Base-by-base conservation (phyloP, 2,113 vertebrate genomes). In the Aptenodytes forsteri region DNA sequence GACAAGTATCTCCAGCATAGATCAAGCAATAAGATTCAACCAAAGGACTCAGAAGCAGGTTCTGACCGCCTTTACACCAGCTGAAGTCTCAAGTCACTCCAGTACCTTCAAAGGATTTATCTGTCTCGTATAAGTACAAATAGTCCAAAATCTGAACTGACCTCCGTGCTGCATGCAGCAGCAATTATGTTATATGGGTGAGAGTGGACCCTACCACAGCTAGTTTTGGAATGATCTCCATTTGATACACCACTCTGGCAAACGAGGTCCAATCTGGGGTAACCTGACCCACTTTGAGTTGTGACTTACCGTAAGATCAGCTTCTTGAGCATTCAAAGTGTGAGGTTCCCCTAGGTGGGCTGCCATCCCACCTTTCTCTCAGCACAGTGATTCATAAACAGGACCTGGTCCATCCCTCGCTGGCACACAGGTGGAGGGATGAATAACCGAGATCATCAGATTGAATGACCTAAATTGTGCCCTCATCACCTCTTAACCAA, bases 1-100 rank as follows among this genome's bases (percentile, higher is more conserved):
- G 36, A 56, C 85, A 70, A 75, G 49, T 87, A 80, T 89, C 91
- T 93, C 80, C 89, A 80, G 77, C 87, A 86, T 8, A 85, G 81
- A 85, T 76, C 87, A 94, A 95, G 49, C 52, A 62, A 25, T 77
- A 42, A 82, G 49, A 66, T 84, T 83, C 29, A 95, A 75, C 52
- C 56, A n/a, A 75, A 94, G 67, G 34, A 93, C 89, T 44, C 16
- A 54, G 38, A 76, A 90, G 80, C 80, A 56, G 30, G 30, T 89
- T 96, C 80, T 76, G 88, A 79, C 77, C 30, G 83, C 83, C 49
- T 82, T 90, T 84, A 69, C 19, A 46, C 6, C 36, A 67, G 38
- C 36, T 78, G 62, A 94, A 87, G 72, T 77, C 72, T 83, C 69
- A 91, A 40, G 72, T 82, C 81, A 90, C 34, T 84, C 69, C 56